A percentile compares a stretch with the other conserved stretches of the same genome.
These are phyloP conservation scores for Psittacus erithacus DNA, from an alignment of 2,113 vertebrate species.

Conservation along the genomic window DNA sequence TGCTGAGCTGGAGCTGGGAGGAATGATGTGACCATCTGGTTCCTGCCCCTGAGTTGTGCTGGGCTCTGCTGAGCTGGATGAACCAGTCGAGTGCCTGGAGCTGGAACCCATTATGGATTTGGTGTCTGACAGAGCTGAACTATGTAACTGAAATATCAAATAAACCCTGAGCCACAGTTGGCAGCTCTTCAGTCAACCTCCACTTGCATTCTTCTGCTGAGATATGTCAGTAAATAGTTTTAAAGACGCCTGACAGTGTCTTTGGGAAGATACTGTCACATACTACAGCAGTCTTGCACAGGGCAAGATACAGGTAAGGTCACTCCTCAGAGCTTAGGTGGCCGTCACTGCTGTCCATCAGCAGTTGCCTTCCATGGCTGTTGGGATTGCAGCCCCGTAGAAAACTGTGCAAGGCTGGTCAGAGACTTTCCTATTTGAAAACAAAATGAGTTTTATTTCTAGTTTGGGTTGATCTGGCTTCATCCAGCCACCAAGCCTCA, in stretches of 20 bases:
- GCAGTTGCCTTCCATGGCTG: background rate
- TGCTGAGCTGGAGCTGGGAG: background rate
- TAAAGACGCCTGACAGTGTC: background rate
- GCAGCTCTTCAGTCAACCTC: slow-evolving; percentile 28
- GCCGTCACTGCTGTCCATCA: background rate
- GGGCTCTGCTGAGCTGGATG: background rate
- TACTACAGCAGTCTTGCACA: background rate
- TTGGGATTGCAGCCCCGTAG: background rate
- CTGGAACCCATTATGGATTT: background rate
- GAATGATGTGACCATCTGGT: background rate
- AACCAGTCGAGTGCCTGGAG: slow-evolving; percentile 2
- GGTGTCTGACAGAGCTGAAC: background rate
- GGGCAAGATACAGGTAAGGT: background rate
- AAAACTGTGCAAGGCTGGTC: background rate
- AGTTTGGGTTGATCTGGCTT: background rate
- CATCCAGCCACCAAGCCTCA: background rate
- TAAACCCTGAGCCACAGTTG: slow-evolving; percentile 27
- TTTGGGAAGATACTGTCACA: background rate
- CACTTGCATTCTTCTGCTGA: slow-evolving; percentile 41
- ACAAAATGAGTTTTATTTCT: slow-evolving; percentile 25
- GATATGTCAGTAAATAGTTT: slow-evolving; percentile 23
- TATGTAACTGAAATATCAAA: slow-evolving; percentile 26
- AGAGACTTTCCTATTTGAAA: background rate
- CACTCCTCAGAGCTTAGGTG: background rate
- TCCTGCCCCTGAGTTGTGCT: background rate